phyloP scores from a whole-genome alignment of 1,140 invertebrate genomes.

The Matsumurasca onukii region DNA sequence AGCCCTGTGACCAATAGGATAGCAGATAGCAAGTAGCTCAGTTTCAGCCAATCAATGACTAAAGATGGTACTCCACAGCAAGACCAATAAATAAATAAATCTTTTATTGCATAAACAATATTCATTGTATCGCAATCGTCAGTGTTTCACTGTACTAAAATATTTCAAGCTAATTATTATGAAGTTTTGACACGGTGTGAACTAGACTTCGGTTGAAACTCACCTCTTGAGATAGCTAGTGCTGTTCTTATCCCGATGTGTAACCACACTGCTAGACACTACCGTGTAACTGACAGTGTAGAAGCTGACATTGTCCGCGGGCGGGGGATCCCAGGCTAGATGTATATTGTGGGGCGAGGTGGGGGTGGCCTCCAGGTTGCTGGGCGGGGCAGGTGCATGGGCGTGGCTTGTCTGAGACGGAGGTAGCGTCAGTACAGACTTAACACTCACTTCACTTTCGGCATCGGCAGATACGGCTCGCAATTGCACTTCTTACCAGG shows the following conservation, averaged over 20 bases:
- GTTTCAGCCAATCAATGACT: too few relatives aligned
- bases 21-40: too few relatives aligned
- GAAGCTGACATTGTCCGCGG: constrained; percentile 42
- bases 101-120: too few relatives aligned
- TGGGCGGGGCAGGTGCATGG: constrained; percentile 44
- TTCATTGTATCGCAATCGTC: too few relatives aligned
- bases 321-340: constrained; percentile 51
- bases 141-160: too few relatives aligned
- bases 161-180: too few relatives aligned
- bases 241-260: constrained; percentile 37
- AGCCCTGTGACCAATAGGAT: too few relatives aligned
- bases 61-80: too few relatives aligned
- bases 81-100: too few relatives aligned
- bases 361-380: constrained; percentile 52
- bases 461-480: constrained; percentile 40
- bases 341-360: constrained; percentile 52
- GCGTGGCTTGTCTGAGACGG: constrained; percentile 24
- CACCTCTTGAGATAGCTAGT: constrained; percentile 46
- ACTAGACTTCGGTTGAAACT: too few relatives aligned
- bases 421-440: constrained; percentile 41
- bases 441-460: constrained; percentile 42
- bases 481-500: constrained; percentile 51
- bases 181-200: too few relatives aligned
- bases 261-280: constrained; percentile 44
- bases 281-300: constrained; percentile 55